phyloP scores from a whole-genome alignment of 2,888 invertebrate genomes.

The Hetaerina titia region DNA sequence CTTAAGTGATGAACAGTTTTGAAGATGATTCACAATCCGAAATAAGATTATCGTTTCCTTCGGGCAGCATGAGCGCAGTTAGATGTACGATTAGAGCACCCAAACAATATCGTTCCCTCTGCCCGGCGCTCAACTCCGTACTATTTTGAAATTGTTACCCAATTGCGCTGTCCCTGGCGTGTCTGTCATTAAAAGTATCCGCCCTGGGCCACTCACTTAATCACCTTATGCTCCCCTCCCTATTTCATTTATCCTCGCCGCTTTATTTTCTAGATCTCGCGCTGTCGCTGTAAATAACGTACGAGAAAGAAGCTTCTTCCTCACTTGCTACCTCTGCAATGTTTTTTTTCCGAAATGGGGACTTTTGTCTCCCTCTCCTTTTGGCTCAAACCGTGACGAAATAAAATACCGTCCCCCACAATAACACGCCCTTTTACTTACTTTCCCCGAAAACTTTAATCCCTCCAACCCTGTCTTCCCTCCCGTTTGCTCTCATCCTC shows the following conservation, averaged over 20 bases:
- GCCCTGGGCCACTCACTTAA: background rate
- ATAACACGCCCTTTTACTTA: conserved; percentile 25
- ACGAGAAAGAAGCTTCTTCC: background rate
- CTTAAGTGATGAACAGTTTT: no score
- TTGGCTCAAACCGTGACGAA: background rate
- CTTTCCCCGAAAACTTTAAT: conserved; percentile 34
- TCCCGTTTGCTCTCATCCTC: background rate
- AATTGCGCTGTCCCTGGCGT: background rate
- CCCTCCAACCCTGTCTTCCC: background rate
- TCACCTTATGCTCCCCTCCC: background rate
- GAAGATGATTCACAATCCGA: no score
- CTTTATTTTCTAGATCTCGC: background rate
- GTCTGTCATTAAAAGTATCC: background rate
- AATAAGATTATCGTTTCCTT: no score
- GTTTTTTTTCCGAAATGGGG: background rate
- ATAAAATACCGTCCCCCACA: conserved; percentile 10
- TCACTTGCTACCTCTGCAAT: background rate
- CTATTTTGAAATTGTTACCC: background rate
- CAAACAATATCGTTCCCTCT: no score
- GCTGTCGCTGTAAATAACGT: background rate
- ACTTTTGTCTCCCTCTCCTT: background rate
- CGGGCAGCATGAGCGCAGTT: no score
- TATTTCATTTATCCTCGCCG: background rate
- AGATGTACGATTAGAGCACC: no score
- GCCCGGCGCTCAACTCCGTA: background rate